These are phyloP conservation scores for Cydia fagiglandana DNA, from an alignment of 1,140 invertebrate species.

Conservation along the genomic window DNA sequence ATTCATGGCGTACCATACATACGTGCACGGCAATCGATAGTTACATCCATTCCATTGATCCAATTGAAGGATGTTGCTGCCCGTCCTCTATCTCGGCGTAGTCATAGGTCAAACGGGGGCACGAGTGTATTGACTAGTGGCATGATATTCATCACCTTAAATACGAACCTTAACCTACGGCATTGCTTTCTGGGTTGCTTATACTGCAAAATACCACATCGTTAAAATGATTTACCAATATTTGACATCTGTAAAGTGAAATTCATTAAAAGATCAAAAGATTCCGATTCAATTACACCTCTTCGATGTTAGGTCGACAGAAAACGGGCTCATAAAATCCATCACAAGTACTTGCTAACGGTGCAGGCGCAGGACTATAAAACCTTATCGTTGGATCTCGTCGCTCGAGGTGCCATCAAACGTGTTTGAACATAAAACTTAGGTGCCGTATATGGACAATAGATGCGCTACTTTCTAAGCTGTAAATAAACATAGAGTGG, in stretches of 20 bases:
- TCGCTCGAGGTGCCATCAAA: conserved; percentile 22
- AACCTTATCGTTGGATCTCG: conserved; percentile 22
- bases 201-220: too few relatives aligned
- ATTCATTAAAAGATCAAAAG: not conserved
- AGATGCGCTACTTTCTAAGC: conserved; percentile 2
- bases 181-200: too few relatives aligned
- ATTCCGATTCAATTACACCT: not conserved
- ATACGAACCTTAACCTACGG: too few relatives aligned
- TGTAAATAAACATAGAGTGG: not conserved
- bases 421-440: conserved; percentile 12
- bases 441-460: conserved; percentile 1
- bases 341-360: conserved; percentile 27
- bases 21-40: too few relatives aligned
- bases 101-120: too few relatives aligned
- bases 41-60: too few relatives aligned
- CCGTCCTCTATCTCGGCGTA: too few relatives aligned
- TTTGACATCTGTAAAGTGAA: not conserved
- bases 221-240: not conserved
- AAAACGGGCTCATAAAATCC: not conserved
- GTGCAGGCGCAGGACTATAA: conserved; percentile 23
- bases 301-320: not conserved
- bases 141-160: too few relatives aligned
- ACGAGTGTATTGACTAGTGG: too few relatives aligned
- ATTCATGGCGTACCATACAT: too few relatives aligned
- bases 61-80: too few relatives aligned